A percentile compares a stretch with the other conserved stretches of the same genome.
phyloP scores from a whole-genome alignment of 2,888 invertebrate genomes.

The Cremastinae sp. region DNA sequence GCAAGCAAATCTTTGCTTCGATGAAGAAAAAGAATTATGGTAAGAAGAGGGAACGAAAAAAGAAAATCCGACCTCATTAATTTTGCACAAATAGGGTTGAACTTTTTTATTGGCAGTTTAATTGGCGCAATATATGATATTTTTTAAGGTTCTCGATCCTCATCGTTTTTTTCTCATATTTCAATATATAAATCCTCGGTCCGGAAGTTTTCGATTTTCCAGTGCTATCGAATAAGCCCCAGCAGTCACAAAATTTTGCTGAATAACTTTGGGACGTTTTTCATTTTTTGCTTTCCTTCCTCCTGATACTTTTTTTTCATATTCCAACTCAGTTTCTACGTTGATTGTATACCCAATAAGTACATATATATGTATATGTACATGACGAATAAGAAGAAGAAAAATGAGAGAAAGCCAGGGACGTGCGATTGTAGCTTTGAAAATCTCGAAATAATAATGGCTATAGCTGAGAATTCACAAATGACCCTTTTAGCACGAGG shows the following conservation, averaged over 20 bases:
- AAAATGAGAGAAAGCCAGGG: not conserved
- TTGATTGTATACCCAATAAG: not conserved
- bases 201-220: constrained; percentile 2
- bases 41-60: no score
- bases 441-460: constrained; percentile 56
- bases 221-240: constrained; percentile 12
- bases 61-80: not conserved
- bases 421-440: constrained; percentile 31
- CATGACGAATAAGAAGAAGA: no score
- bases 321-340: constrained; percentile 31
- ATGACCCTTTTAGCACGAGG: constrained; percentile 37
- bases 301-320: constrained; percentile 12
- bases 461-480: constrained; percentile 40
- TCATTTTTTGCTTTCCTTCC: constrained; percentile 4
- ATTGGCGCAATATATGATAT: not conserved
- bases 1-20: no score
- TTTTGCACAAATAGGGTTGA: not conserved
- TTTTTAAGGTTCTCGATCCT: not conserved
- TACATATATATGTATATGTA: constrained; percentile 14
- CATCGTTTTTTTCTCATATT: not conserved
- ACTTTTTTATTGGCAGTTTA: not conserved
- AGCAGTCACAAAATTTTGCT: constrained; percentile 1
- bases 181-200: constrained; percentile 22
- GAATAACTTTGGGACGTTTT: not conserved
- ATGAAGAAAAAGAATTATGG: no score